phyloP scores from a whole-genome alignment of 2,113 vertebrate species.

The Thinocorus orbignyianus region DNA sequence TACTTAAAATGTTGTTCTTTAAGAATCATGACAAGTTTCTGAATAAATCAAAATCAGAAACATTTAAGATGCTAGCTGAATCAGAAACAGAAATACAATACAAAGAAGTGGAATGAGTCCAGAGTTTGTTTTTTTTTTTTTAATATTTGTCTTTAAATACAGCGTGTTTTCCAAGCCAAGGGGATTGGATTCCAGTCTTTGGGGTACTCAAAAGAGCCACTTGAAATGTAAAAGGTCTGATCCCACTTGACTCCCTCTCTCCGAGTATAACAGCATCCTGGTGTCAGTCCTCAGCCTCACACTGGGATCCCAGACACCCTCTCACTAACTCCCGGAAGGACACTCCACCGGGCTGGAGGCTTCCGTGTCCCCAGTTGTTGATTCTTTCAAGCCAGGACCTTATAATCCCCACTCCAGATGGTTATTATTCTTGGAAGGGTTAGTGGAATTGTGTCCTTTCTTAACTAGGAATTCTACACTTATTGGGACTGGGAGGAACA shows the following conservation, averaged over 20 bases:
- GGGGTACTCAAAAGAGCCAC: background rate
- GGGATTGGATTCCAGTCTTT: background rate
- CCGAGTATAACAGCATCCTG: background rate
- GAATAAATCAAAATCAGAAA: background rate
- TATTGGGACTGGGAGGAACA: background rate
- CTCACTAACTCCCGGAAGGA: background rate
- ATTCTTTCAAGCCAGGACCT: background rate
- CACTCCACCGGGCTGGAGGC: background rate
- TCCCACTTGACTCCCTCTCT: background rate
- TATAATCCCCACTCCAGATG: background rate
- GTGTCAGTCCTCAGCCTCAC: background rate
- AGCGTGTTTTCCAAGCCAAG: background rate
- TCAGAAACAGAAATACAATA: background rate
- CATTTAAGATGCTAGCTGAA: background rate
- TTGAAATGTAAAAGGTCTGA: background rate
- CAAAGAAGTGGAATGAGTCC: background rate
- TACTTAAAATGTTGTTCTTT: background rate
- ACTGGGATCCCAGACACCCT: background rate
- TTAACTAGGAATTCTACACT: background rate
- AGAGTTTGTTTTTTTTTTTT: background rate
- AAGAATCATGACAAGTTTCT: background rate
- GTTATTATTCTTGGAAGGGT: background rate
- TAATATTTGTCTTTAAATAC: background rate
- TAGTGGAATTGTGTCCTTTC: background rate
- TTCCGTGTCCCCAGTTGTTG: background rate